A percentile compares a stretch with the other conserved stretches of the same genome.
These are phyloP conservation scores for Pachyuromys duprasi DNA, from an alignment of 2,797 vertebrate genomes.

Conservation along the genomic window DNA sequence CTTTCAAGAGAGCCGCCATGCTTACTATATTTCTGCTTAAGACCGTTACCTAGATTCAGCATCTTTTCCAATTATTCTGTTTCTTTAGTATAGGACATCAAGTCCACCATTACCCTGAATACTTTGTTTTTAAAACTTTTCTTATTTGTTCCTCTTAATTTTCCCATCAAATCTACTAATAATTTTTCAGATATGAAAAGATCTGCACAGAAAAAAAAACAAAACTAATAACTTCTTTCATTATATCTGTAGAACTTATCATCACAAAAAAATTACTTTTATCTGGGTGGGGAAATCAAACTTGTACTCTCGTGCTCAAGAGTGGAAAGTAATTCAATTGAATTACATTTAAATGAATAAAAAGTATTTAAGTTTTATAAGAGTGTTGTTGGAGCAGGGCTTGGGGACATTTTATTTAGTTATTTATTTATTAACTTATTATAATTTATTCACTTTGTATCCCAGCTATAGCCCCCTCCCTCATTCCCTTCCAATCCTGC, in stretches of 20 bases:
- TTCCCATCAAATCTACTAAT: not conserved
- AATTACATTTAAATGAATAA: conserved; percentile 37
- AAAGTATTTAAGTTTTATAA: conserved; percentile 22
- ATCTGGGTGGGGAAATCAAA: conserved; percentile 34
- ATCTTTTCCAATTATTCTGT: conserved; percentile 35
- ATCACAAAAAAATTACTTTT: not conserved
- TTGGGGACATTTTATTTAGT: not conserved
- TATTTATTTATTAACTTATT: too few species aligned
- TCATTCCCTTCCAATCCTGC: too few species aligned
- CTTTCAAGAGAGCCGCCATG: not conserved
- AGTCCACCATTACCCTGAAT: not conserved
- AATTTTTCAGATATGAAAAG: conserved; percentile 28
- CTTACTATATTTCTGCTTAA: not conserved
- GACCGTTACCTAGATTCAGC: not conserved
- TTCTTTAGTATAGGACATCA: not conserved
- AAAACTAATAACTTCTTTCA: not conserved
- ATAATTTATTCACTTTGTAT: too few species aligned
- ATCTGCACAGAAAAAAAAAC: conserved; percentile 15
- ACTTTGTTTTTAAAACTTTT: conserved; percentile 29
- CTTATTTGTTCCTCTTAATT: conserved; percentile 4
- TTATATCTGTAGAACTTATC: conserved; percentile 3
- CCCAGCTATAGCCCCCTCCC: too few species aligned
- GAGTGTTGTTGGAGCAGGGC: not conserved
- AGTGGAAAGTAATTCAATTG: conserved; percentile 13
- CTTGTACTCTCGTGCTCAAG: not conserved